These are phyloP conservation scores for Anguilla japonica DNA, from an alignment of 2,113 vertebrate species.

Conservation along the genomic window DNA sequence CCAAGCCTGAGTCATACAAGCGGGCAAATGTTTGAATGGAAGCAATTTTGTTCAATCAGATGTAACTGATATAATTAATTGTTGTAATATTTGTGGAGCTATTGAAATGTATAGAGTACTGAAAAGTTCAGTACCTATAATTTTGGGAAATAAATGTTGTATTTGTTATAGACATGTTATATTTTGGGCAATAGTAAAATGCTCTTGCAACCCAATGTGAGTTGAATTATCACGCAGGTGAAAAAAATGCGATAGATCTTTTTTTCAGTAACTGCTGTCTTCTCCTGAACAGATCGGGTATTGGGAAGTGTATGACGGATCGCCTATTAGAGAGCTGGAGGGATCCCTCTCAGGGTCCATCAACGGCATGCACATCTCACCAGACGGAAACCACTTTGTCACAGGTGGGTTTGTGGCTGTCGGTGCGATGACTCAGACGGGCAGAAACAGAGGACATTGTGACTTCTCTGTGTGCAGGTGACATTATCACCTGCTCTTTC, in stretches of 20 bases:
- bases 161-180: neutral
- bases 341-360: constrained; percentile 65
- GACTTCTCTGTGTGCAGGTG: neutral
- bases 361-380: constrained; percentile 72
- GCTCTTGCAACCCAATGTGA: neutral
- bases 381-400: constrained; percentile 62
- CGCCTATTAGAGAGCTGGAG: constrained; percentile 65
- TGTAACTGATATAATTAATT: neutral
- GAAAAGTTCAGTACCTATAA: neutral
- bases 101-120: neutral
- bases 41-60: neutral
- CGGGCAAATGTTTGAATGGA: neutral
- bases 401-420: constrained; percentile 57
- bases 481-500: neutral
- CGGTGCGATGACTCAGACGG: neutral
- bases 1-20: neutral
- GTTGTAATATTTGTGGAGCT: neutral
- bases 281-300: constrained; percentile 64
- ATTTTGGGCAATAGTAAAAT: neutral
- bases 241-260: neutral
- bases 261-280: neutral
- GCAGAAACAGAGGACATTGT: neutral
- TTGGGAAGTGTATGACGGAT: constrained; percentile 74
- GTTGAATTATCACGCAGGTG: neutral
- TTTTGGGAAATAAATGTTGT: neutral